A percentile compares a stretch with the other conserved stretches of the same genome.
These are phyloP conservation scores for Cactoblastis cactorum DNA, from an alignment of 2,888 invertebrate species.

Conservation along the genomic window DNA sequence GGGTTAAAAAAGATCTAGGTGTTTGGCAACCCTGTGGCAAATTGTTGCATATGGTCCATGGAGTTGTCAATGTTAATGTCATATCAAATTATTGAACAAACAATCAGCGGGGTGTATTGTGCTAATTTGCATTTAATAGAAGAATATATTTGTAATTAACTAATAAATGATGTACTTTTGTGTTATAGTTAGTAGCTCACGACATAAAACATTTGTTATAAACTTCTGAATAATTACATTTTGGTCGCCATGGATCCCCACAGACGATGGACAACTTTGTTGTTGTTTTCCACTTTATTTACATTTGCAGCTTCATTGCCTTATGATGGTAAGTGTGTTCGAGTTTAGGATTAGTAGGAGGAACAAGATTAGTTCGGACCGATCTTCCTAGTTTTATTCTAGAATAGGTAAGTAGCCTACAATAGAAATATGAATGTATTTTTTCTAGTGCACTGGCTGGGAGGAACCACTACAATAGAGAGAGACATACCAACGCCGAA, in stretches of 20 bases:
- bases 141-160: background rate
- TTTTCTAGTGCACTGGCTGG: conserved; percentile 62
- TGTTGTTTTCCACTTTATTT: conserved; percentile 33
- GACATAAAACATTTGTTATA: background rate
- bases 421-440: conserved; percentile 46
- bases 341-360: no score
- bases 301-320: conserved; percentile 35
- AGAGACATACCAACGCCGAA: conserved; percentile 47
- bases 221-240: background rate
- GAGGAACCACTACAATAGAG: conserved; percentile 58
- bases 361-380: no score
- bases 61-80: no score
- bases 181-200: background rate
- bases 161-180: background rate
- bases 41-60: no score
- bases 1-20: no score
- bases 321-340: conserved; percentile 63
- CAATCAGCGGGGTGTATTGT: background rate
- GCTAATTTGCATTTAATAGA: background rate
- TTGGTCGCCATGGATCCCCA: background rate
- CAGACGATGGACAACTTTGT: conserved; percentile 8
- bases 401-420: conserved; percentile 43
- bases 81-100: no score
- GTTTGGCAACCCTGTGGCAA: no score
- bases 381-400: no score